Evolutionary conservation across 2,797 vertebrate genomes (phyloP), one percentile per base, ranked within the genome.

Genomic region (Amniataba percoides): DNA sequence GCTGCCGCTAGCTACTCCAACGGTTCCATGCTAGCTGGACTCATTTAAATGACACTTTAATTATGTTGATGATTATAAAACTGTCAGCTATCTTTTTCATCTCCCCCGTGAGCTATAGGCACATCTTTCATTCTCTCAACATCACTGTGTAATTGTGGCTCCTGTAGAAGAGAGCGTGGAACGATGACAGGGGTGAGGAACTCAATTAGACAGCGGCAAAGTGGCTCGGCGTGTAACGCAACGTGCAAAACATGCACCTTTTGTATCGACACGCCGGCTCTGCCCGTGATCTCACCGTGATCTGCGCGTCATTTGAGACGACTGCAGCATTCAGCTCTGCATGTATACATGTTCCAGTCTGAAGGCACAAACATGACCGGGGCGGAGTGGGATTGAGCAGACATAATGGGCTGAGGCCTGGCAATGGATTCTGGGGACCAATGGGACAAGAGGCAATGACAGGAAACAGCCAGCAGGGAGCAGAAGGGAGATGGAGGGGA

Each of bases 401-500:
- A 60, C 16, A 40, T 43, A 56, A 21, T 46, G 21, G 31, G 15
- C 4, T 48, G 49, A 51, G 21, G 23, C 23, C 31, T 21, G 8
- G 36, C 56, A 59, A 27, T 53, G 39, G 14, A 74, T 61, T 56
- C 42, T 60, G 34, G 25, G 39, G 7, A 25, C 39, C 36, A 34
- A 25, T 42, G 27, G 13, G 51, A 77, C 40, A 57, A 34, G 23
- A 72, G 23, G 69, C 43, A 60, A 19, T 89, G 66, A 34, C 67
- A 60, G 53, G 18, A 65, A 80, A 23, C 55, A 48, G 56, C 78
- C 91, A 90, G 87, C 89, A 92, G 88, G 88, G 88, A 77, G 90
- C 90, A 89, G 78, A 71, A 78, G 70, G 53, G 80, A 89, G 75
- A 62, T 69, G 10, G 23, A 66, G 76, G 81, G 73, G 66, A 75